Conservation (phyloP, 2,113 vertebrate species). For the Lagopus leucura region DNA sequence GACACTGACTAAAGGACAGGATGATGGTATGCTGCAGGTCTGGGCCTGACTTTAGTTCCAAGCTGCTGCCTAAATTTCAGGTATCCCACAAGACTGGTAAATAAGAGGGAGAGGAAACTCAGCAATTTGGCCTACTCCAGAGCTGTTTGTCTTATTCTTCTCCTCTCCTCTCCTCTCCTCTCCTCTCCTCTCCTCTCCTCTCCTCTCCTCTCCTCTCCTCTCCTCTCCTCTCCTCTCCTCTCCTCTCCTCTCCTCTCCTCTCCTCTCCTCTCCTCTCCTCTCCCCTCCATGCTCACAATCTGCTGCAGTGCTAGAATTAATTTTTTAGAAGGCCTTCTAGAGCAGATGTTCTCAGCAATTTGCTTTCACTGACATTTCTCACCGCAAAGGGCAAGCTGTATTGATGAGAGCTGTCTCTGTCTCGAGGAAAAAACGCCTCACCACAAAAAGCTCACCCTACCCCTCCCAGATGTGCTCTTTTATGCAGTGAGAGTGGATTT, state of each 20-base stretch:
- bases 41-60: background rate
- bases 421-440: background rate
- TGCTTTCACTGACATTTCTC: background rate
- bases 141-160: background rate
- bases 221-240: too few relatives aligned
- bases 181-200: background rate
- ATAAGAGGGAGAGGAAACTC: background rate
- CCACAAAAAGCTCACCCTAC: rapidly evolving
- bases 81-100: background rate
- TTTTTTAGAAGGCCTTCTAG: background rate
- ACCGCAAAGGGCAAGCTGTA: background rate
- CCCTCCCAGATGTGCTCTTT: background rate
- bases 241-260: background rate
- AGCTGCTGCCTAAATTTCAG: background rate
- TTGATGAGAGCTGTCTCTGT: background rate
- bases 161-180: too few relatives aligned
- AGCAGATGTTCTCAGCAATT: background rate
- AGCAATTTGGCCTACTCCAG: background rate
- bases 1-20: background rate
- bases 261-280: too few relatives aligned
- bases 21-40: background rate
- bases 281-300: background rate
- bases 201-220: background rate
- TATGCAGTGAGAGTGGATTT: background rate
- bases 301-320: background rate